These are phyloP conservation scores for Cepaea nemoralis DNA, from an alignment of 1,140 invertebrate species.

Conservation along the genomic window DNA sequence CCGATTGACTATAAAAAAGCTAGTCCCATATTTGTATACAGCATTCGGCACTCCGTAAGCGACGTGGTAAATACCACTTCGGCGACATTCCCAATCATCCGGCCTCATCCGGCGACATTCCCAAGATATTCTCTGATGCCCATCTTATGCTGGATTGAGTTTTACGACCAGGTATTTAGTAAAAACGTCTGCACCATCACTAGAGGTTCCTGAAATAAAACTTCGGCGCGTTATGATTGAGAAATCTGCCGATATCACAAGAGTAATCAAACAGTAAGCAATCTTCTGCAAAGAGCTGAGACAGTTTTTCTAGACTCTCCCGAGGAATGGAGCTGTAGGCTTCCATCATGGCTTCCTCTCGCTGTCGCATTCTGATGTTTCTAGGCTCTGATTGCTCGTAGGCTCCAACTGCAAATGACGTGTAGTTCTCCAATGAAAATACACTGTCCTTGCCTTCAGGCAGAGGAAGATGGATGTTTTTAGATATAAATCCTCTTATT, in stretches of 20 bases:
- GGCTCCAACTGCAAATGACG: background rate
- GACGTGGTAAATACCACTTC: too few relatives aligned
- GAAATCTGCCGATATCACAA: background rate
- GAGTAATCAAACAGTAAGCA: background rate
- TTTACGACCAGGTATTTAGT: too few relatives aligned
- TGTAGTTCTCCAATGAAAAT: background rate
- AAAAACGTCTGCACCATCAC: too few relatives aligned
- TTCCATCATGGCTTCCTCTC: slow-evolving; percentile 35
- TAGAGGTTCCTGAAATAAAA: background rate
- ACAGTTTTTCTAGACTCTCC: background rate
- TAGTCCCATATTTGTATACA: too few relatives aligned
- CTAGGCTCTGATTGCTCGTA: slow-evolving; percentile 20
- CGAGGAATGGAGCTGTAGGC: slow-evolving; percentile 4
- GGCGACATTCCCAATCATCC: too few relatives aligned
- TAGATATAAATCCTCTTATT: slow-evolving; percentile 25
- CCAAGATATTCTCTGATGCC: background rate
- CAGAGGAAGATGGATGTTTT: background rate
- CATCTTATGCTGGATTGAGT: background rate
- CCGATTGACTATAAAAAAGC: too few relatives aligned
- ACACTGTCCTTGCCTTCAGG: background rate
- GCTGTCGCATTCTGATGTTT: slow-evolving; percentile 2
- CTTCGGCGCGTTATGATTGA: background rate
- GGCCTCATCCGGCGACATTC: too few relatives aligned
- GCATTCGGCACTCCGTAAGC: too few relatives aligned
- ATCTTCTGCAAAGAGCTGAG: background rate